Evolutionary conservation across 2,888 invertebrate genomes (phyloP).

Genomic region (Oscheius sp.): DNA sequence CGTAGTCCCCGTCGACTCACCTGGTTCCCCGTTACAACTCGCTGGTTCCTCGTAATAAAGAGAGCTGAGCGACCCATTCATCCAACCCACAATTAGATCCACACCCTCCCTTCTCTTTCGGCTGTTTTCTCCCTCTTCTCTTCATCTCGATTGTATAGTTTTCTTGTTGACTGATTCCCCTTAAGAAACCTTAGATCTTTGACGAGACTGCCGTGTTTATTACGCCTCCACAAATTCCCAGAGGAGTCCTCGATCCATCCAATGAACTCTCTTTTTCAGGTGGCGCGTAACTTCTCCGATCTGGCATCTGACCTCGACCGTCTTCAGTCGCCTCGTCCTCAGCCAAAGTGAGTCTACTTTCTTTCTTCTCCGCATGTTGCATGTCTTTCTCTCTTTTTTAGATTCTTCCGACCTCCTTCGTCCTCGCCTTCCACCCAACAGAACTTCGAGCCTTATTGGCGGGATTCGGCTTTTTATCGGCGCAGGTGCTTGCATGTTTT

Average conservation of each 20-base stretch:
- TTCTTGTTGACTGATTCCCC: background rate
- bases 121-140: too few relatives aligned
- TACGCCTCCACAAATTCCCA: background rate
- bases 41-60: background rate
- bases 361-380: background rate
- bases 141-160: background rate
- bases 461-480: constrained; percentile 65
- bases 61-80: background rate
- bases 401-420: constrained; percentile 19
- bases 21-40: background rate
- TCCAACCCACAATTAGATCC: background rate
- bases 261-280: constrained; percentile 44
- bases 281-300: constrained; percentile 64
- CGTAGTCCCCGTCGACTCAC: background rate
- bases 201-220: background rate
- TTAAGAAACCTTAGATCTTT: background rate
- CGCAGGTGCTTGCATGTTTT: constrained; percentile 43
- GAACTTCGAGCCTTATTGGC: constrained; percentile 66
- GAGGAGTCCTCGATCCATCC: background rate
- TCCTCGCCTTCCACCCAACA: constrained; percentile 4
- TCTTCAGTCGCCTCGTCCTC: constrained; percentile 35
- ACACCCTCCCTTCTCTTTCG: background rate
- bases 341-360: constrained; percentile 16
- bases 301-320: constrained; percentile 65
- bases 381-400: background rate